Percentiles rank a stretch among this genome's conserved stretches.
These are phyloP conservation scores for Herpetotheres cachinnans DNA, from an alignment of 2,113 vertebrate genomes.

Conservation along the genomic window DNA sequence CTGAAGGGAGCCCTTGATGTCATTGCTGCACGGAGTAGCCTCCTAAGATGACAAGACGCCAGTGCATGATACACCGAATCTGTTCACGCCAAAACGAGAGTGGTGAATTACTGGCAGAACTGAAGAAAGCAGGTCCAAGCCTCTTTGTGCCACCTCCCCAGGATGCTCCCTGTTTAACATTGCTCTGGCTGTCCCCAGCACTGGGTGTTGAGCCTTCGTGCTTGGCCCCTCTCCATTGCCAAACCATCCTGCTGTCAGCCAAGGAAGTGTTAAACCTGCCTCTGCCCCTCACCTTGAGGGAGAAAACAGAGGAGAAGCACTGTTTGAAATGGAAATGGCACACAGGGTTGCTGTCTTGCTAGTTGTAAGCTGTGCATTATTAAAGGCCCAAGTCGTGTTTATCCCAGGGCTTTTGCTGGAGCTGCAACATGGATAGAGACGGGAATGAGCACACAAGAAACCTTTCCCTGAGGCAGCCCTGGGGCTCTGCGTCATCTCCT, in stretches of 20 bases:
- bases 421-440: neutral
- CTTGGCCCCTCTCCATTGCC: neutral
- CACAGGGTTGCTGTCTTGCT: neutral
- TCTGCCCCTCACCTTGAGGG: neutral
- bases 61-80: rapidly evolving
- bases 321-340: neutral
- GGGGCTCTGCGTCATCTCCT: neutral
- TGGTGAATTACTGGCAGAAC: neutral
- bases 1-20: neutral
- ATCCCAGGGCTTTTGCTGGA: neutral
- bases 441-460: neutral
- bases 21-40: rapidly evolving
- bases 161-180: neutral
- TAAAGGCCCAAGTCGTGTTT: neutral
- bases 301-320: neutral
- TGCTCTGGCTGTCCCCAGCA: neutral
- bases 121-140: neutral
- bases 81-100: rapidly evolving
- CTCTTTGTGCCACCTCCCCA: neutral
- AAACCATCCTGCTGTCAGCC: neutral
- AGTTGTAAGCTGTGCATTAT: neutral
- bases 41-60: neutral
- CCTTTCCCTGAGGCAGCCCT: neutral
- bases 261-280: neutral
- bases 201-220: neutral